Base-by-base conservation (phyloP, 2,888 invertebrate species). In the Meloe dianella region DNA sequence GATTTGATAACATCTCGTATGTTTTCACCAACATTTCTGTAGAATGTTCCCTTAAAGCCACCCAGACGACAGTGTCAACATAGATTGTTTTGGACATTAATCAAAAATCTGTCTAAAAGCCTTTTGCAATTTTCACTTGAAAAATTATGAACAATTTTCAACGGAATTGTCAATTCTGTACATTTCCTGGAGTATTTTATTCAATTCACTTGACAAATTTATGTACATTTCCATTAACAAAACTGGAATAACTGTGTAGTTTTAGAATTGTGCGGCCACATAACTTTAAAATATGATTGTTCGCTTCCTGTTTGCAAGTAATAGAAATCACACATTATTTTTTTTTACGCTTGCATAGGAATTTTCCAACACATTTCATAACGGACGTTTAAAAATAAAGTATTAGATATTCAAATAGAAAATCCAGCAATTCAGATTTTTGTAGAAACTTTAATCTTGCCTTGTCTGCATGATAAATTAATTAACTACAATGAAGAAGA, bases 391-490 rank as follows among this genome's bases (percentile, higher is more conserved):
- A n/a, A 41, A 41, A 41, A 6, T 3, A 27, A 27, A 14, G 0
- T 41, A 17, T 41, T 41, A 41, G n/a, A 41, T 17, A n/a, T 41
- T 41, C 38, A n/a, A 35, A 35, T 35, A 1, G 2, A 4, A 27
- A 4, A 27, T 4, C 27, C 12, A 2, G 14, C 35, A 14, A 35
- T 14, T 14, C 35, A 9, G 3, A 35, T 27, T 27, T 27, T 27
- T n/a, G 2, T 4, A 4, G 2, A 27, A 27, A 4, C 4, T 27
- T 27, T 27, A 27, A 27, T 27, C 3, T 14, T 12, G 12, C 5
- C 12, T 61, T 61, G n/a, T 58, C 38, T 17, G 27, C 54, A 56
- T 60, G 35, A 35, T 57, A 32, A 65, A 65, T 62, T 41, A 66
- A 66, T 66, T 66, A 66, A 66, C 62, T 41, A 47, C 17, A 8